Percentiles rank a stretch among this genome's conserved stretches.
Evolutionary conservation across 2,888 invertebrate genomes (phyloP).

Genomic region (Trichacis sp.): DNA sequence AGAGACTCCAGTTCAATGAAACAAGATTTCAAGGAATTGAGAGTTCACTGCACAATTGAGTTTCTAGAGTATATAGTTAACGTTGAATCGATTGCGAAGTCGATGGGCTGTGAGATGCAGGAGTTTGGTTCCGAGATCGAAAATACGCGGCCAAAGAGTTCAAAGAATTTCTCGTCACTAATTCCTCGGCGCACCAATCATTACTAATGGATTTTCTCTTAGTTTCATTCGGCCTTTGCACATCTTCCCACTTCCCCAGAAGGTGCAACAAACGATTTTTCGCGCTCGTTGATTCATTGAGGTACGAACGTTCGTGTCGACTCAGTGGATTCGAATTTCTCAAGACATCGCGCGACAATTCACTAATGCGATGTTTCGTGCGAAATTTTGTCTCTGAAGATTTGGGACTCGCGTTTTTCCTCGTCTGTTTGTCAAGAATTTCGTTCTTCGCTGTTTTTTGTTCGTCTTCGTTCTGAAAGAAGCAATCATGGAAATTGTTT

Average conservation of each 20-base stretch:
- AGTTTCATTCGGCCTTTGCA: constrained; percentile 70
- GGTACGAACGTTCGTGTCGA: constrained; percentile 59
- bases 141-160: constrained; percentile 86
- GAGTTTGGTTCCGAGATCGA: constrained; percentile 69
- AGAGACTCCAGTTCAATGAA: too few relatives aligned
- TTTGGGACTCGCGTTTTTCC: constrained; percentile 59
- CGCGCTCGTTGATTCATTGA: constrained; percentile 71
- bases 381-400: constrained; percentile 62
- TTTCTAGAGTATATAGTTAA: too few relatives aligned
- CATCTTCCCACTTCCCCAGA: constrained; percentile 80
- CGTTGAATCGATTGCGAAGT: constrained; percentile 47
- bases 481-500: too few relatives aligned
- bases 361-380: constrained; percentile 60
- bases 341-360: constrained; percentile 64
- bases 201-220: constrained; percentile 78
- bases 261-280: constrained; percentile 83
- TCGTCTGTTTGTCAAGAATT: constrained; percentile 8
- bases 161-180: constrained; percentile 82
- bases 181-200: constrained; percentile 81
- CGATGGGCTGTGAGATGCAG: constrained; percentile 31
- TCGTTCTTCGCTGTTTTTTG: constrained; percentile 10
- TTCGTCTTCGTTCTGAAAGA: constrained; percentile 16
- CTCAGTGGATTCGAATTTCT: constrained; percentile 60
- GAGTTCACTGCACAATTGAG: too few relatives aligned
- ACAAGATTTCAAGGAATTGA: too few relatives aligned